A percentile compares a stretch with the other conserved stretches of the same genome.
These are phyloP conservation scores for Mustela lutreola DNA, from an alignment of 2,113 vertebrate genomes.

Conservation along the genomic window DNA sequence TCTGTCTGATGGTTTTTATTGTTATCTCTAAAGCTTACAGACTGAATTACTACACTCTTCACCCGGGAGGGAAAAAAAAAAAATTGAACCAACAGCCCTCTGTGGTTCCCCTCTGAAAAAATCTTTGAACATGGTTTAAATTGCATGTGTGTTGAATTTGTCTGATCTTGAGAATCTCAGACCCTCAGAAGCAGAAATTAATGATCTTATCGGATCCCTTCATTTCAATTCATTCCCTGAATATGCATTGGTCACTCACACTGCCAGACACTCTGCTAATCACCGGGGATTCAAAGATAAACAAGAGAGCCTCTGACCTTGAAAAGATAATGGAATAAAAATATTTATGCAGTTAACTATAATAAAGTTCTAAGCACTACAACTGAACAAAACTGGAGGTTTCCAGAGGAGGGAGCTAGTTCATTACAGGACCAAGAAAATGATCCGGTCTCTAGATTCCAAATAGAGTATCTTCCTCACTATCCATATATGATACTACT, in stretches of 20 bases:
- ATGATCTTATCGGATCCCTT: neutral
- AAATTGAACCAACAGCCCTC: neutral
- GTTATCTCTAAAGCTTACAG: neutral
- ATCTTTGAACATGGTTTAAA: constrained; percentile 31
- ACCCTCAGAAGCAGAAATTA: constrained; percentile 32
- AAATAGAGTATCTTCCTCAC: constrained; percentile 22
- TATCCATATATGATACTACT: constrained; percentile 11
- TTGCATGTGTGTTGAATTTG: constrained; percentile 19
- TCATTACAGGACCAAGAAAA: neutral
- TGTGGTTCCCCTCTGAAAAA: constrained; percentile 23
- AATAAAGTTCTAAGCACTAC: neutral
- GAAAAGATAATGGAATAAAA: constrained; percentile 40
- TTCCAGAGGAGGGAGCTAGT: constrained; percentile 11
- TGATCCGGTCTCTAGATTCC: neutral
- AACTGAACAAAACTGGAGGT: neutral
- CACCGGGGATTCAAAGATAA: constrained; percentile 13
- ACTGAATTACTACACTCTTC: neutral
- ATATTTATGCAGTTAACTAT: constrained; percentile 34
- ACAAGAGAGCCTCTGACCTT: neutral
- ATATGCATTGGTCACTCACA: neutral
- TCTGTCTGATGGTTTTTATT: neutral
- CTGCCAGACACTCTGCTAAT: neutral
- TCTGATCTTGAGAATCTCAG: constrained; percentile 11
- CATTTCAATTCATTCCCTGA: neutral
- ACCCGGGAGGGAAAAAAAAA: neutral